Evolutionary conservation across 2,113 vertebrate genomes (phyloP), one percentile per base, ranked within the genome.

Genomic region (Syngnathus floridae): DNA sequence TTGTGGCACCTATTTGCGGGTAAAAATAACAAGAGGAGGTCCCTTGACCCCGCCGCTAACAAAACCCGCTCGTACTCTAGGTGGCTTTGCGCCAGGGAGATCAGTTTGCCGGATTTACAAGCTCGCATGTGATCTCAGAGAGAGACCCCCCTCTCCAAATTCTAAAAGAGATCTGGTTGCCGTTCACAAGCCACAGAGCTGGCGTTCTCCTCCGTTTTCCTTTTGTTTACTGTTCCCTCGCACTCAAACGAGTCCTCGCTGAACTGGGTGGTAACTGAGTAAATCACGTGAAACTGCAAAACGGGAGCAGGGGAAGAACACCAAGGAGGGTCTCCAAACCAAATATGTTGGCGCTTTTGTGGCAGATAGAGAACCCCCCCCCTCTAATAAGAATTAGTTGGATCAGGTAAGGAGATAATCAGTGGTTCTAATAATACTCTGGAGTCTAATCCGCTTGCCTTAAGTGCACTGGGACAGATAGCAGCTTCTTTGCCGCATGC

Each of bases 341-440:
- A 77, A 82, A 76, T 65, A 67, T 74, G 79, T 81, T 69, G 59
- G 65, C 38, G 67, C 66, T 69, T 85, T 84, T 82, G 67, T 74
- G 67, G 64, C 78, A 63, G 85, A 89, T 83, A 78, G 67, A 78
- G 77, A 77, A 76, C 70, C 64, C 38, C 76, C 70, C 14, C 17
- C 54, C 54, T 56, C 40, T 13, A 8, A 41, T 16, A 83, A 67
- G 86, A 85, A 86, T 81, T 85, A 85, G 72, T 79, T 74, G 80
- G 85, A 88, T 86, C 87, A 86, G 84, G 84, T 84, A 82, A 85
- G 84, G 90, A 84, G 88, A 91, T 91, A 90, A 91, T 90, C 89
- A 88, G 85, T 79, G 65, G 78, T 82, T 91, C 90, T 93, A 93
- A 91, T 93, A 92, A 94, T 92, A 92, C 85, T 84, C 88, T 85